These are phyloP conservation scores for Dyspetes luteomarginatus DNA, from an alignment of 2,888 invertebrate genomes.

Conservation along the genomic window DNA sequence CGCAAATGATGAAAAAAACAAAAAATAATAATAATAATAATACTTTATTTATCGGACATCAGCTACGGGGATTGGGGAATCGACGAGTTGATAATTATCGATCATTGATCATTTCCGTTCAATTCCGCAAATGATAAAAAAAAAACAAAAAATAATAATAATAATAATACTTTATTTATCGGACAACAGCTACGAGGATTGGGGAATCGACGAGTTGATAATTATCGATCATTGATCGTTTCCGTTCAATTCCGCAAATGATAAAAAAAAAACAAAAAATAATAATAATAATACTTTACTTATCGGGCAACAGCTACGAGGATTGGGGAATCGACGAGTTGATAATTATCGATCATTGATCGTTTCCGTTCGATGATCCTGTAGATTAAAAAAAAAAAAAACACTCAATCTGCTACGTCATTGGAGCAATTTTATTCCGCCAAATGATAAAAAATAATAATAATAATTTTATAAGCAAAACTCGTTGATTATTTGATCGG, in stretches of 20 bases:
- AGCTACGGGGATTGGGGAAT: constrained; percentile 99
- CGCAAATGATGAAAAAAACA: too few relatives aligned
- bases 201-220: constrained; percentile 99
- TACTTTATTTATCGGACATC: constrained; percentile 98
- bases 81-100: constrained; percentile 98
- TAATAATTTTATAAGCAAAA: neutral
- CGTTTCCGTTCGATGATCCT: constrained; percentile 15
- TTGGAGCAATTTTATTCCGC: too few relatives aligned
- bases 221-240: constrained; percentile 91
- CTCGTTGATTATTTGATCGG: constrained; percentile 91
- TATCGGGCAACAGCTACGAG: constrained; percentile 99
- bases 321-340: constrained; percentile 99
- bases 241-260: too few relatives aligned
- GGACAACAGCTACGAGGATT: constrained; percentile 99
- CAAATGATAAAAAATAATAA: constrained; percentile 37
- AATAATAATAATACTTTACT: too few relatives aligned
- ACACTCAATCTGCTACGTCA: too few relatives aligned
- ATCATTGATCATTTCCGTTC: constrained; percentile 85
- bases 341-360: constrained; percentile 94
- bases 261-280: too few relatives aligned
- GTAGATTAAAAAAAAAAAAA: too few relatives aligned
- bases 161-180: too few relatives aligned
- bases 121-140: too few relatives aligned
- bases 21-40: too few relatives aligned
- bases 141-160: too few relatives aligned